These are phyloP conservation scores for Semaprochilodus insignis DNA, from an alignment of 2,797 vertebrate species.

Conservation along the genomic window DNA sequence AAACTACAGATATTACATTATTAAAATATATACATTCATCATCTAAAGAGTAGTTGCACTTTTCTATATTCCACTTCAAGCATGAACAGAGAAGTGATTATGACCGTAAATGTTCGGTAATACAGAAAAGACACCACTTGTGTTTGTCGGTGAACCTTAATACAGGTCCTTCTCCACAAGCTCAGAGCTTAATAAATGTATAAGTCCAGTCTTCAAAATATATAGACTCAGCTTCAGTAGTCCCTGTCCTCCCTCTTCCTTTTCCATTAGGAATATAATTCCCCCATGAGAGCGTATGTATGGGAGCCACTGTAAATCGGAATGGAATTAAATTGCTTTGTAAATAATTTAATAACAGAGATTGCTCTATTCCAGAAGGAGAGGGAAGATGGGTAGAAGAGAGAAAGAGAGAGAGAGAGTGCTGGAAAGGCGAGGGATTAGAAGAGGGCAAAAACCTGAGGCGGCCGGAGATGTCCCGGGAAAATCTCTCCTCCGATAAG, in stretches of 20 bases:
- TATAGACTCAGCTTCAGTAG: conserved; percentile 30
- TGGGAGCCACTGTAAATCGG: conserved; percentile 53
- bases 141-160: no score
- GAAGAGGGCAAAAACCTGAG: conserved; percentile 60
- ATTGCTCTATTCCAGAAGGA: conserved; percentile 67
- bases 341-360: conserved; percentile 79
- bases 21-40: no score
- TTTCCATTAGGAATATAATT: conserved; percentile 62
- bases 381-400: conserved; percentile 42
- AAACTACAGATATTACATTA: no score
- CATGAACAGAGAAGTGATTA: no score
- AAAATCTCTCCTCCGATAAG: conserved; percentile 57
- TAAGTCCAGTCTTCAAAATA: neutral
- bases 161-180: no score
- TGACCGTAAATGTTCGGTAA: no score
- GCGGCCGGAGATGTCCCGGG: conserved; percentile 58
- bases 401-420: neutral
- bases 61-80: no score
- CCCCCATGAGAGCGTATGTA: conserved; percentile 43
- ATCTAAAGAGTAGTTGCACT: no score
- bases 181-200: neutral
- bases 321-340: conserved; percentile 70
- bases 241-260: conserved; percentile 25
- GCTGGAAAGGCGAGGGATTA: neutral
- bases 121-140: no score